These are phyloP conservation scores for Epistrophe grossulariae DNA, from an alignment of 2,888 invertebrate species.

Conservation along the genomic window DNA sequence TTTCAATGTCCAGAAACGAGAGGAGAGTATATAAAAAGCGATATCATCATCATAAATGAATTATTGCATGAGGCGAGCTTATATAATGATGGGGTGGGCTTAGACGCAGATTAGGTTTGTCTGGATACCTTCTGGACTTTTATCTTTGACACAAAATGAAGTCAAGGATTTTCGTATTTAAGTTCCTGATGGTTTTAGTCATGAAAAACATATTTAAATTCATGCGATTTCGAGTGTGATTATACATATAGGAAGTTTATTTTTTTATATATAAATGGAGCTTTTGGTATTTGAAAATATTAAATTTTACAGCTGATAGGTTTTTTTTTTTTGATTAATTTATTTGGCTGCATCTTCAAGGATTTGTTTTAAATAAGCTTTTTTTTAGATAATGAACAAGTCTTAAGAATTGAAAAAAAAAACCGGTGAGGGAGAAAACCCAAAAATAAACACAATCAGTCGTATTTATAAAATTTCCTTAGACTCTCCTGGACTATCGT, in stretches of 20 bases:
- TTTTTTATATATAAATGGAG: neutral
- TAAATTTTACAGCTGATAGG: too few relatives aligned
- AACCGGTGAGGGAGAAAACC: too few relatives aligned
- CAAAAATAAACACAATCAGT: too few relatives aligned
- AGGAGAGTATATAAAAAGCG: neutral
- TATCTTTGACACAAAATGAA: neutral
- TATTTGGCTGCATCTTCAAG: too few relatives aligned
- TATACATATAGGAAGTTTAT: neutral
- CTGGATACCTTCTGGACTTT: neutral
- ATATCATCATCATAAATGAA: slow-evolving; percentile 6
- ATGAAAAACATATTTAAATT: neutral
- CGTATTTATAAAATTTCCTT: too few relatives aligned
- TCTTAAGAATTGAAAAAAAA: too few relatives aligned
- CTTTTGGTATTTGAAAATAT: neutral
- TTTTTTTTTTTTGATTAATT: too few relatives aligned
- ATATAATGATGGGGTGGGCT: neutral
- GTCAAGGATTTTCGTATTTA: neutral
- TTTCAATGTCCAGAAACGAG: neutral
- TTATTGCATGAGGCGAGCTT: slow-evolving; percentile 3
- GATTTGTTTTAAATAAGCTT: too few relatives aligned
- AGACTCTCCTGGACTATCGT: too few relatives aligned
- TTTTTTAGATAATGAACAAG: too few relatives aligned
- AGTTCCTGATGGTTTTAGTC: neutral
- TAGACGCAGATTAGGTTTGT: slow-evolving; percentile 6
- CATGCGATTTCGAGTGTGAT: neutral